These are phyloP conservation scores for Chloroclystis v-ata DNA, from an alignment of 2,888 invertebrate species.

Conservation along the genomic window DNA sequence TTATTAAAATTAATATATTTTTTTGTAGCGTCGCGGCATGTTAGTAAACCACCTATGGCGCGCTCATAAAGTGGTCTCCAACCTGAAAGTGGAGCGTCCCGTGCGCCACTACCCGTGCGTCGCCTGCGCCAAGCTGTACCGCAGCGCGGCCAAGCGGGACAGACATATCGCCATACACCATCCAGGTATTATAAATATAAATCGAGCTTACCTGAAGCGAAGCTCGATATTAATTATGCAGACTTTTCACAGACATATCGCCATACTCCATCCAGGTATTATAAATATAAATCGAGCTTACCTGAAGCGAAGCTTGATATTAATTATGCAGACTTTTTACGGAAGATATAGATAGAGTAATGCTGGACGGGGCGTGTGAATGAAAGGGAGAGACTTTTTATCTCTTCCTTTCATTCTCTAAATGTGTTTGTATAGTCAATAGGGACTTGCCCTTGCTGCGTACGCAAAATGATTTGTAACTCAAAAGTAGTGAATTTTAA, in stretches of 20 bases:
- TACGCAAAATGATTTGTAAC: too few relatives aligned
- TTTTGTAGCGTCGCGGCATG: slow-evolving; percentile 86
- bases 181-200: slow-evolving; percentile 83
- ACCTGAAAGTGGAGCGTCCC: slow-evolving; percentile 86
- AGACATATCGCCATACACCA: slow-evolving; percentile 89
- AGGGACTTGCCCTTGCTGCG: too few relatives aligned
- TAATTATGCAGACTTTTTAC: too few relatives aligned
- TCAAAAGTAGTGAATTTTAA: too few relatives aligned
- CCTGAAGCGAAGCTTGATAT: slow-evolving; percentile 84
- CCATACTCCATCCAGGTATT: slow-evolving; percentile 88
- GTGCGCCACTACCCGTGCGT: slow-evolving; percentile 90
- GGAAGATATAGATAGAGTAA: too few relatives aligned
- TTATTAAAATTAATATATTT: not conserved
- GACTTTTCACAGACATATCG: slow-evolving; percentile 86
- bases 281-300: too few relatives aligned
- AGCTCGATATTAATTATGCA: too few relatives aligned
- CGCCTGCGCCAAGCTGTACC: slow-evolving; percentile 89
- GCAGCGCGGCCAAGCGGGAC: slow-evolving; percentile 90
- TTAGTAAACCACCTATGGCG: slow-evolving; percentile 91
- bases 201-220: slow-evolving; percentile 76
- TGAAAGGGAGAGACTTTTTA: too few relatives aligned
- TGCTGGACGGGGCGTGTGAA: too few relatives aligned
- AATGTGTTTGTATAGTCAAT: too few relatives aligned
- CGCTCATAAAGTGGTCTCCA: slow-evolving; percentile 83
- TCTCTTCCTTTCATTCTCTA: too few relatives aligned